Conservation (phyloP, 2,888 invertebrate species). For the Parnassius apollo region DNA sequence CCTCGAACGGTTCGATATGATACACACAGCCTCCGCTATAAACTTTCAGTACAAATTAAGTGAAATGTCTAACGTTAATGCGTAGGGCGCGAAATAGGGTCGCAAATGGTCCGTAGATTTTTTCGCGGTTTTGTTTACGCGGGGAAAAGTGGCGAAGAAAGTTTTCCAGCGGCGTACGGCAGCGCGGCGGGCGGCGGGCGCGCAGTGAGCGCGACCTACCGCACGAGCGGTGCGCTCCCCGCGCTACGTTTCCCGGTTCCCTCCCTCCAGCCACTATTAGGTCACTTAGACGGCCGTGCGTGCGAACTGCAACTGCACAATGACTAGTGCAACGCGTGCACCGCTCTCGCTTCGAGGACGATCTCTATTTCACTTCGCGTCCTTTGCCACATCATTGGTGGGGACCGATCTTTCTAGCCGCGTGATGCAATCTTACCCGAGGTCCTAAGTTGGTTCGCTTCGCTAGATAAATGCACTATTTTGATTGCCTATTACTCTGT, state of each 20-base stretch:
- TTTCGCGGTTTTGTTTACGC: constrained; percentile 69
- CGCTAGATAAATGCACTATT: constrained; percentile 56
- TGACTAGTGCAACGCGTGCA: constrained; percentile 79
- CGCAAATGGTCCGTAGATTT: constrained; percentile 48
- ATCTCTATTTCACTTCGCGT: constrained; percentile 80
- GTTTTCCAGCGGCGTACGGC: constrained; percentile 69
- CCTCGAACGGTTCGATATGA: background rate
- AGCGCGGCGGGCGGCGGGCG: constrained; percentile 48
- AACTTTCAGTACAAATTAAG: background rate
- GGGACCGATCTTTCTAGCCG: constrained; percentile 79
- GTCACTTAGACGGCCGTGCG: constrained; percentile 78
- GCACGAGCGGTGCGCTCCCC: constrained; percentile 72
- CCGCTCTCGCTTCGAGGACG: constrained; percentile 81
- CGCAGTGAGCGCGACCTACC: constrained; percentile 80
- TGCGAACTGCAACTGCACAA: constrained; percentile 78
- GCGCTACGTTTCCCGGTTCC: constrained; percentile 69
- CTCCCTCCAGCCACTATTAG: constrained; percentile 80
- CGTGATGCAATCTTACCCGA: constrained; percentile 67
- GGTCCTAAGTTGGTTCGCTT: constrained; percentile 64
- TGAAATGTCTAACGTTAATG: background rate
- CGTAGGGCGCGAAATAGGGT: constrained; percentile 35
- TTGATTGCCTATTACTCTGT: constrained; percentile 45
- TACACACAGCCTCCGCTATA: background rate
- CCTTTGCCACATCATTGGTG: constrained; percentile 78
- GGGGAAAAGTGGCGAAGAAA: constrained; percentile 76